Conservation (phyloP, 2,888 invertebrate species). For the Mantis religiosa region DNA sequence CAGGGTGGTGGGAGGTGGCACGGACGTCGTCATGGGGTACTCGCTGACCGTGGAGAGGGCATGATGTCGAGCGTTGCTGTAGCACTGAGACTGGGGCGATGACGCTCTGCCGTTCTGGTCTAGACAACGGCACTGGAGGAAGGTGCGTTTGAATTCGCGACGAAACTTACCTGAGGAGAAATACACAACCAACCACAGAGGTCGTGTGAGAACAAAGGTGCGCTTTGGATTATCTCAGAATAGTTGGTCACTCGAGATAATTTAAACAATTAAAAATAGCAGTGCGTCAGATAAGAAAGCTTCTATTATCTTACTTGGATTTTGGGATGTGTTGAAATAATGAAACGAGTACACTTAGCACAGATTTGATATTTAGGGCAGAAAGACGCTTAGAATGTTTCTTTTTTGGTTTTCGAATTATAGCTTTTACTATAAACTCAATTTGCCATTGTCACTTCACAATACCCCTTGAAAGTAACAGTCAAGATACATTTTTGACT, state of each 20-base stretch:
- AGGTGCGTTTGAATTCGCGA: slow-evolving; percentile 64
- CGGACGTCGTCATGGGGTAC: slow-evolving; percentile 21
- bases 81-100: background rate
- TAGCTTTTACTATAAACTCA: no score
- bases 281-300: no score
- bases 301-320: no score
- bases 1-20: background rate
- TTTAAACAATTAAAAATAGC: background rate
- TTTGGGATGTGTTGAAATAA: no score
- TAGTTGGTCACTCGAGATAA: background rate
- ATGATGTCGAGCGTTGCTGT: slow-evolving; percentile 2
- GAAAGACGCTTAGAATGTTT: no score
- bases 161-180: slow-evolving; percentile 62
- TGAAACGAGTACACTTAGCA: no score
- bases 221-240: background rate
- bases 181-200: background rate
- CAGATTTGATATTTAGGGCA: no score
- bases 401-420: no score
- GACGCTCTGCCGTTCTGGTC: background rate
- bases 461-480: no score
- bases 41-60: slow-evolving; percentile 9
- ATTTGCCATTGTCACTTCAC: no score
- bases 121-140: slow-evolving; percentile 54
- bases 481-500: no score
- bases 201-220: background rate